phyloP scores from a whole-genome alignment of 1,140 invertebrate species.

The Pomacea maculata region DNA sequence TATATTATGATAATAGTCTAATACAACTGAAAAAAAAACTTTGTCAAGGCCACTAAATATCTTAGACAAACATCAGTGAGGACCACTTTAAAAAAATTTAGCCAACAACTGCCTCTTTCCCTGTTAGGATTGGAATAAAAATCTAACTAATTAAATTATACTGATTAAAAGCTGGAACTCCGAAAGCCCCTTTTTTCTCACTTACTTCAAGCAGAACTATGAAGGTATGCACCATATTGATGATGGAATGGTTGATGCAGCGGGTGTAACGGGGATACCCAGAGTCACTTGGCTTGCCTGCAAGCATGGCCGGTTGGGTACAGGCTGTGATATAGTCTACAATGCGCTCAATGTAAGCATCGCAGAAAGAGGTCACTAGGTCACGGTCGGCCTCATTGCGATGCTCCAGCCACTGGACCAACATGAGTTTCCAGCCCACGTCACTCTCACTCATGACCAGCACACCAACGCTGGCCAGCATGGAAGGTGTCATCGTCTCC shows the following conservation, averaged over 20 bases:
- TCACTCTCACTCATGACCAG: constrained; percentile 56
- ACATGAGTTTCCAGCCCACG: constrained; percentile 61
- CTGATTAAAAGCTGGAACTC: too few relatives aligned
- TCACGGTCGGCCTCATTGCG: constrained; percentile 49
- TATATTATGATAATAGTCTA: too few relatives aligned
- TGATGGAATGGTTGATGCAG: constrained; percentile 52
- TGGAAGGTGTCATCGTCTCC: constrained; percentile 56
- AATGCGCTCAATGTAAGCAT: constrained; percentile 58
- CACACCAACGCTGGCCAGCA: constrained; percentile 60
- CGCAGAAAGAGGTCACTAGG: constrained; percentile 47
- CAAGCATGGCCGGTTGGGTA: constrained; percentile 55
- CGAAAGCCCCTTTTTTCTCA: not conserved
- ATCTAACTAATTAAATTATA: too few relatives aligned
- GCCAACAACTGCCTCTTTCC: too few relatives aligned
- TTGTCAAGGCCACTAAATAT: too few relatives aligned
- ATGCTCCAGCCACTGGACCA: constrained; percentile 61
- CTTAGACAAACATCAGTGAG: too few relatives aligned
- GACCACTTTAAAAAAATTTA: too few relatives aligned
- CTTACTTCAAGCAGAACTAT: constrained; percentile 58
- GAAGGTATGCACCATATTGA: constrained; percentile 61
- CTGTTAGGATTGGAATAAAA: too few relatives aligned
- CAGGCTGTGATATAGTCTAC: constrained; percentile 52
- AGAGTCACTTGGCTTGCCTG: constrained; percentile 25
- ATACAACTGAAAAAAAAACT: too few relatives aligned
- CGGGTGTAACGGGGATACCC: constrained; percentile 43